Conservation (phyloP, 2,888 invertebrate genomes). For the Tyria jacobaeae region DNA sequence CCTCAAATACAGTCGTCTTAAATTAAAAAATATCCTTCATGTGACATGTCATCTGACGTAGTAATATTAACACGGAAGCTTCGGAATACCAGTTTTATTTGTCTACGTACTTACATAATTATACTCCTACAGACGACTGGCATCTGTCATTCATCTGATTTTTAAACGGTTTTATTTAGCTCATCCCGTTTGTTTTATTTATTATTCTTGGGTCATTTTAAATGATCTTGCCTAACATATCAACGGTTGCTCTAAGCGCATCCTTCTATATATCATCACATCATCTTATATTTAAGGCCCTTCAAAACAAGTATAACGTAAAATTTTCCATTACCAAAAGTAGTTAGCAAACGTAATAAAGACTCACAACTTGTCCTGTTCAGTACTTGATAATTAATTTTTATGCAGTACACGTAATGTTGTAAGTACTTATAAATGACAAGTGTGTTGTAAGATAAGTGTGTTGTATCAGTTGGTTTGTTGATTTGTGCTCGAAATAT, state of each 20-base stretch:
- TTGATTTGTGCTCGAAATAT: too few species aligned
- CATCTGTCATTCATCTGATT: neutral
- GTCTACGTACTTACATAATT: too few species aligned
- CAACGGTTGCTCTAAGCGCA: conserved; percentile 3
- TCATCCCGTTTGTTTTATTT: too few species aligned
- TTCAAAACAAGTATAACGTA: conserved; percentile 33
- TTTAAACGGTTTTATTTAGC: too few species aligned
- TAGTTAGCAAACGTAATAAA: conserved; percentile 28
- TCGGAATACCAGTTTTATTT: too few species aligned
- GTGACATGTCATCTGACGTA: too few species aligned
- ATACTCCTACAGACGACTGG: too few species aligned
- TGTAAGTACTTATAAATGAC: conserved; percentile 10
- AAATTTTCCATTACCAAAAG: conserved; percentile 42
- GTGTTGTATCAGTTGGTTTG: neutral
- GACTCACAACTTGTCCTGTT: conserved; percentile 38
- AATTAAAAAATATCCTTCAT: neutral
- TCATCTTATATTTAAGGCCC: conserved; percentile 30
- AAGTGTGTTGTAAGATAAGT: conserved; percentile 2
- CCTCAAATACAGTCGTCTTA: neutral
- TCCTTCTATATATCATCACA: conserved; percentile 33
- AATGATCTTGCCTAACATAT: conserved; percentile 9
- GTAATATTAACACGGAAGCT: too few species aligned
- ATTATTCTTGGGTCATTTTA: too few species aligned
- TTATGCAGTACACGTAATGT: conserved; percentile 27
- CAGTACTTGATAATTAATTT: conserved; percentile 42